A percentile compares a stretch with the other conserved stretches of the same genome.
phyloP scores from a whole-genome alignment of 2,797 vertebrate genomes.

The Darevskia mixta region DNA sequence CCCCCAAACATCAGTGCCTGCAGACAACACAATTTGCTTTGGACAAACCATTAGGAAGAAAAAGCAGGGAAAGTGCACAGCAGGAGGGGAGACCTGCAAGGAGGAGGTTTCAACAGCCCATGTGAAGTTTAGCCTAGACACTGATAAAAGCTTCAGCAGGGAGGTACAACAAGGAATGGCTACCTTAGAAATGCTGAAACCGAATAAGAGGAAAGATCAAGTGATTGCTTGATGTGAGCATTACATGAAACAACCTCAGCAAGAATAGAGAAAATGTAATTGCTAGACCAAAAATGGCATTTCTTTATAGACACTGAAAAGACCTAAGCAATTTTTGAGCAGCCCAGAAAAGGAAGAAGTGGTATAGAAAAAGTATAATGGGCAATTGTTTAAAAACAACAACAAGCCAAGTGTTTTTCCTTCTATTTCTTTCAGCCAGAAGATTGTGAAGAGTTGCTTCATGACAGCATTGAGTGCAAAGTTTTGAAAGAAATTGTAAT shows the following conservation, averaged over 20 bases:
- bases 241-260: neutral
- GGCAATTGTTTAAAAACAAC: too few relatives aligned
- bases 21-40: neutral
- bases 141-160: neutral
- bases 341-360: neutral
- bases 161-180: neutral
- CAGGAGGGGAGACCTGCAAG: too few relatives aligned
- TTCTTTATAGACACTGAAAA: neutral
- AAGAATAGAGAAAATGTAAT: neutral
- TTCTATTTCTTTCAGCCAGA: neutral
- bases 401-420: neutral
- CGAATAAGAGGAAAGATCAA: neutral
- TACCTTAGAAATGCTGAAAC: neutral
- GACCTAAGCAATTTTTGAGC: neutral
- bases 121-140: neutral
- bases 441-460: conserved; percentile 15
- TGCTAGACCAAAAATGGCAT: neutral
- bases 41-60: neutral
- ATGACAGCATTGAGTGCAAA: conserved; percentile 3
- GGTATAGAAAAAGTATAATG: neutral
- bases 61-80: too few relatives aligned
- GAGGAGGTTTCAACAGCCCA: neutral
- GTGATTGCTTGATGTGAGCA: neutral
- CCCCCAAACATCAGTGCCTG: neutral
- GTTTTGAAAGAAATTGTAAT: conserved; percentile 22